These are phyloP conservation scores for Sphaeramia orbicularis DNA, from an alignment of 2,797 vertebrate species.

Conservation along the genomic window DNA sequence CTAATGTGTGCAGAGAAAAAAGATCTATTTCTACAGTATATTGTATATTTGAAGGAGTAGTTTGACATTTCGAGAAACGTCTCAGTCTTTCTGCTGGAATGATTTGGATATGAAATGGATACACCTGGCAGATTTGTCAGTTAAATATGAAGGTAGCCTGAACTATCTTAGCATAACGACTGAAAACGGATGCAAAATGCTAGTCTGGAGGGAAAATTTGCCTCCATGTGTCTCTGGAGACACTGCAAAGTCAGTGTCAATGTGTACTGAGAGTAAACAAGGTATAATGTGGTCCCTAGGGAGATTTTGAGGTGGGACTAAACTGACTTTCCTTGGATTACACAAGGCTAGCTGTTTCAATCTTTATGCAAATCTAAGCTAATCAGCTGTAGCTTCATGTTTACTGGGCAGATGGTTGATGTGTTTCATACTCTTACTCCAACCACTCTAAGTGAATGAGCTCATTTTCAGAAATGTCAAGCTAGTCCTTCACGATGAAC, in stretches of 20 bases:
- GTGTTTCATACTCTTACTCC: not conserved
- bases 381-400: not conserved
- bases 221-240: too few species aligned
- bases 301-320: not conserved
- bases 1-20: too few species aligned
- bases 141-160: too few species aligned
- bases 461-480: constrained; percentile 18
- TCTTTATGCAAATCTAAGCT: not conserved
- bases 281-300: not conserved
- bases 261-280: not conserved
- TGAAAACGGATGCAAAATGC: too few species aligned
- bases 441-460: not conserved
- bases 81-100: too few species aligned
- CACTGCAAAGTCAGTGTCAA: too few species aligned
- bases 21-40: too few species aligned
- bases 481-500: constrained; percentile 11
- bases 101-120: too few species aligned
- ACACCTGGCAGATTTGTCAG: too few species aligned
- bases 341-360: not conserved
- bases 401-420: not conserved
- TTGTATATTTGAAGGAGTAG: not conserved
- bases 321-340: not conserved
- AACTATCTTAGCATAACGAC: too few species aligned
- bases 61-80: not conserved
- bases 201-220: too few species aligned